A percentile compares a stretch with the other conserved stretches of the same genome.
phyloP scores from a whole-genome alignment of 1,140 invertebrate genomes.

The Schlechtendalia chinensis region DNA sequence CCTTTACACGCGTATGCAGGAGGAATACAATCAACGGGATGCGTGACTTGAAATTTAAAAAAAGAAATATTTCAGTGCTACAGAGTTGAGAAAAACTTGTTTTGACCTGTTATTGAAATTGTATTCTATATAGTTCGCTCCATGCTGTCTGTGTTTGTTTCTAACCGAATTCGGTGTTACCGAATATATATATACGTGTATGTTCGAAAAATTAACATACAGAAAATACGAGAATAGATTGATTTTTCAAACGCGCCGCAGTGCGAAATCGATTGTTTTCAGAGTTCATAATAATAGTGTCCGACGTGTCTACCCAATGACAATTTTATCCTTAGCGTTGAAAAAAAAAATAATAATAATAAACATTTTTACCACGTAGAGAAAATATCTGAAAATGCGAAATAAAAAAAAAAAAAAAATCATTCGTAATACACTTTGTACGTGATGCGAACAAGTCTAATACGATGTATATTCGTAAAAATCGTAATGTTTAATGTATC shows the following conservation, averaged over 20 bases:
- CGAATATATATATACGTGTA: neutral
- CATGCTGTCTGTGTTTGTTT: neutral
- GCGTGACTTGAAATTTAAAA: conserved; percentile 25
- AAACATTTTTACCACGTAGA: too few species aligned
- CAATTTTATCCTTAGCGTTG: neutral
- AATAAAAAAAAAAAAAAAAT: neutral
- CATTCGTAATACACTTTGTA: neutral
- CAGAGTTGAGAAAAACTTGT: neutral
- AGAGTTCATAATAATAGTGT: neutral
- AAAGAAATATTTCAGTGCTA: neutral
- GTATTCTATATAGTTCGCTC: neutral
- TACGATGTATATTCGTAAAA: conserved; percentile 3
- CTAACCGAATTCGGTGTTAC: too few species aligned
- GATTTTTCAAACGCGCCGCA: neutral
- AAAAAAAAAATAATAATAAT: too few species aligned
- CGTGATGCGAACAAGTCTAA: neutral
- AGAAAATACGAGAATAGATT: neutral
- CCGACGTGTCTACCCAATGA: neutral
- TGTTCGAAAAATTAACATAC: neutral
- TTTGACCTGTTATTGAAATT: conserved; percentile 20
- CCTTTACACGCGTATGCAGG: neutral
- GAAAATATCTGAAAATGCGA: too few species aligned
- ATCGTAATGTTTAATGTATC: neutral
- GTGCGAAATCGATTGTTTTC: too few species aligned
- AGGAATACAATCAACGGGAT: neutral